phyloP scores from a whole-genome alignment of 2,113 vertebrate species.

The Phalacrocorax pelagicus region DNA sequence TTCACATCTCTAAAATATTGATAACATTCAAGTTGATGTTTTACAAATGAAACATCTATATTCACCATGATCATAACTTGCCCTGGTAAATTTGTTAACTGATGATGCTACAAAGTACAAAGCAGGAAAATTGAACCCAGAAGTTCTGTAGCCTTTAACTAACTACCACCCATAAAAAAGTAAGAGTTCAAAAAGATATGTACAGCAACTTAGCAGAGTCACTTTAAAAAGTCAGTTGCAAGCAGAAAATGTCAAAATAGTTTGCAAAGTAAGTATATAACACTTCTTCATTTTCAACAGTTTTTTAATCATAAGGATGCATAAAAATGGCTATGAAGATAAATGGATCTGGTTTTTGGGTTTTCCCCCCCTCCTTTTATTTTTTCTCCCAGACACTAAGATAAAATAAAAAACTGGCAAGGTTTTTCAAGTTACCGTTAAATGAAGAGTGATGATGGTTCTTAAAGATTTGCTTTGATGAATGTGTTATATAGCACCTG shows the following conservation, averaged over 20 bases:
- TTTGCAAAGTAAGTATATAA: constrained; percentile 31
- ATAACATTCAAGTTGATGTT: not conserved
- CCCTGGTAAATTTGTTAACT: not conserved
- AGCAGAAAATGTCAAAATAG: constrained; percentile 13
- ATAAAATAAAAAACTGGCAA: not conserved
- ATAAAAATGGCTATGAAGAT: constrained; percentile 22
- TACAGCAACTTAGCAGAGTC: not conserved
- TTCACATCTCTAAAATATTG: not conserved
- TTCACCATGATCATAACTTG: not conserved
- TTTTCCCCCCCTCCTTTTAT: fast-evolving
- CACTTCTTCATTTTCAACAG: not conserved
- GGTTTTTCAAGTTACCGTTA: not conserved
- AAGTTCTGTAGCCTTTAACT: not conserved
- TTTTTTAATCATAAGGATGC: not conserved
- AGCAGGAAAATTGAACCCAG: not conserved
- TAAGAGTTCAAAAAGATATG: not conserved
- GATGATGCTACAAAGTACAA: not conserved
- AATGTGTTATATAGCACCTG: not conserved
- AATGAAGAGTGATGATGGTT: not conserved
- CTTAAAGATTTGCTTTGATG: not conserved
- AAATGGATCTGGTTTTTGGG: not conserved
- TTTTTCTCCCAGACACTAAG: not conserved
- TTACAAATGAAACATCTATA: not conserved
- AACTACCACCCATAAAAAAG: not conserved
- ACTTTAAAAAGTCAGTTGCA: constrained; percentile 1